Conservation (phyloP, 2,113 vertebrate species). For the Pleuronectes platessa region DNA sequence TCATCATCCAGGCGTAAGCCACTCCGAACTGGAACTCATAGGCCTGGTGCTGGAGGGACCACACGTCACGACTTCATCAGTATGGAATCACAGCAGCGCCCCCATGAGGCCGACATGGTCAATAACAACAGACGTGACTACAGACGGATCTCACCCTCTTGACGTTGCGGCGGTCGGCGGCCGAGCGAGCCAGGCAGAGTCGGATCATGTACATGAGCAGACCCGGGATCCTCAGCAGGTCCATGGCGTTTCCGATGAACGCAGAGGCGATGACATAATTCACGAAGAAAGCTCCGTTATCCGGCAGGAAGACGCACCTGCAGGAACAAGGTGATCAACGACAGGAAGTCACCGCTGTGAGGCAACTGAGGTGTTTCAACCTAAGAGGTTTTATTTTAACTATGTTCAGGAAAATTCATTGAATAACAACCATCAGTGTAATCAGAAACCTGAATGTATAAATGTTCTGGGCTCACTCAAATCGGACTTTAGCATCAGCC, state of each 20-base stretch:
- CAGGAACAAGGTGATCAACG: background rate
- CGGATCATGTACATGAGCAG: constrained; percentile 99
- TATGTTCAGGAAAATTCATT: no score
- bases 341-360: no score
- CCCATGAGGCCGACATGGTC: no score
- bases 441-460: no score
- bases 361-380: no score
- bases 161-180: constrained; percentile 93
- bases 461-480: constrained; percentile 89
- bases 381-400: no score
- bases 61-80: background rate
- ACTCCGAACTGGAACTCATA: constrained; percentile 98
- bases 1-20: constrained; percentile 99
- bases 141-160: constrained; percentile 85
- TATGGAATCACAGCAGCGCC: background rate
- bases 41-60: constrained; percentile 89
- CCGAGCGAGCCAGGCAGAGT: constrained; percentile 92
- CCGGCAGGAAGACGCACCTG: constrained; percentile 96
- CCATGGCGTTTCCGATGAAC: constrained; percentile 99
- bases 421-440: no score
- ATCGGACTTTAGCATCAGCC: constrained; percentile 87
- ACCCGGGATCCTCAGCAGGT: constrained; percentile 95
- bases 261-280: constrained; percentile 98
- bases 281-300: constrained; percentile 97
- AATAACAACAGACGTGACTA: no score